Evolutionary conservation across 1,140 invertebrate genomes (phyloP), one percentile per base, ranked within the genome.

Genomic region (Halictus rubicundus): DNA sequence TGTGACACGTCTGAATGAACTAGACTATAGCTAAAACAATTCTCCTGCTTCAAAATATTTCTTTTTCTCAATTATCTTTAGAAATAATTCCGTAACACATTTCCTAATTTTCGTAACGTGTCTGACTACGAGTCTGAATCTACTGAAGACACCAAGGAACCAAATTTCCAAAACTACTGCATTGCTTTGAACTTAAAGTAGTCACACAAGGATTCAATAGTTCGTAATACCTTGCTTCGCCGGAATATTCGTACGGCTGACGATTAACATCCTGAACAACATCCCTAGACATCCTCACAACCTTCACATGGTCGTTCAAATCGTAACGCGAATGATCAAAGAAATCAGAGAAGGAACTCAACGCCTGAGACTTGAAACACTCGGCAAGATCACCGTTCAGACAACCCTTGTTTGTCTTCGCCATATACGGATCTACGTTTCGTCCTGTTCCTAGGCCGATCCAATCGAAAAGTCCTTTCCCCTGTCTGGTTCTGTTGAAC

Each of bases 281-380:
- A 4, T 95, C 94, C 64, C 95, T 93, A 0, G 95, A 93, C 93
- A 96, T 94, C 68, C 95, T 94, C 1, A 96, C 92, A 8, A 97
- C 92, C 19, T 95, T 93, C 0, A 96, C 95, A 88, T 96, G 95
- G 63, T 96, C 95, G 39, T 94, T 96, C 57, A 97, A 88, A 49
- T 94, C 81, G 82, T 95, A 94, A 46, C 89, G 87, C 9, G 89
- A 79, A 76, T 94, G 89, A 85, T 95, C 94, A 85, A 97, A 97
- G 88, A 97, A 97, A 49, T 97, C 96, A 61, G 96, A 95, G 68
- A 97, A 95, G 0, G 95, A 96, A 73, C 94, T 94, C 6, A 97
- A 88, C 0, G 96, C 96, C 82, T 95, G 94, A 0, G 95, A 96
- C 88, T 97, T 97, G 86, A 97, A 97, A 88, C 96, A 97, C 86